phyloP scores from a whole-genome alignment of 2,797 vertebrate species.

The Hippocampus kuda region DNA sequence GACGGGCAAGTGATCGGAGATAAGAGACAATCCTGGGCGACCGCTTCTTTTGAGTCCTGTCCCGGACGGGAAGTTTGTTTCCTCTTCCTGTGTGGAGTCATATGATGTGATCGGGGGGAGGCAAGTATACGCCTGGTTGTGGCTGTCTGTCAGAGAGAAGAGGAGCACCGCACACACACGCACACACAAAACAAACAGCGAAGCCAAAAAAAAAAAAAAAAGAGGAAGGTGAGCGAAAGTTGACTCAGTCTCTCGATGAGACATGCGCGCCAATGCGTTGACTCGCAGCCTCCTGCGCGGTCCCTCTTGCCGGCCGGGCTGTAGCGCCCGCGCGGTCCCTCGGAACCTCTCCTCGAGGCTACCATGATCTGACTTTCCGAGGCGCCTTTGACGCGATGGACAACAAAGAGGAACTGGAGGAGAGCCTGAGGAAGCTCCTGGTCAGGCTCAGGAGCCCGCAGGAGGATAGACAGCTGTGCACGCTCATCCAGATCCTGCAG shows the following conservation, averaged over 20 bases:
- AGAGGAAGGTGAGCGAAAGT: slow-evolving; percentile 1
- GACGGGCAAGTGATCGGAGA: neutral
- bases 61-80: slow-evolving; percentile 35
- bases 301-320: neutral
- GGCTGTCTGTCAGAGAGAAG: neutral
- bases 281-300: neutral
- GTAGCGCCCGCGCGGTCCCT: neutral
- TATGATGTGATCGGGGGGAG: slow-evolving; percentile 49
- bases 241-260: neutral
- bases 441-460: slow-evolving; percentile 77
- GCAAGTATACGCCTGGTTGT: slow-evolving; percentile 25
- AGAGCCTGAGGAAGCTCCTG: slow-evolving; percentile 76
- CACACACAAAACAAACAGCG: neutral
- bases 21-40: neutral
- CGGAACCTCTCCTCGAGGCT: neutral
- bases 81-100: slow-evolving; percentile 42
- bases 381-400: slow-evolving; percentile 50
- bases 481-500: slow-evolving; percentile 80
- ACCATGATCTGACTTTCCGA: neutral
- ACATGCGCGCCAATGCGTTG: neutral
- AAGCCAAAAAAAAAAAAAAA: neutral
- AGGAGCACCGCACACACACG: neutral
- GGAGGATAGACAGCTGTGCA: slow-evolving; percentile 73
- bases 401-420: slow-evolving; percentile 60
- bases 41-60: slow-evolving; percentile 10